Evolutionary conservation across 1,140 invertebrate species (phyloP).

Genomic region (Archivesica marissinica): DNA sequence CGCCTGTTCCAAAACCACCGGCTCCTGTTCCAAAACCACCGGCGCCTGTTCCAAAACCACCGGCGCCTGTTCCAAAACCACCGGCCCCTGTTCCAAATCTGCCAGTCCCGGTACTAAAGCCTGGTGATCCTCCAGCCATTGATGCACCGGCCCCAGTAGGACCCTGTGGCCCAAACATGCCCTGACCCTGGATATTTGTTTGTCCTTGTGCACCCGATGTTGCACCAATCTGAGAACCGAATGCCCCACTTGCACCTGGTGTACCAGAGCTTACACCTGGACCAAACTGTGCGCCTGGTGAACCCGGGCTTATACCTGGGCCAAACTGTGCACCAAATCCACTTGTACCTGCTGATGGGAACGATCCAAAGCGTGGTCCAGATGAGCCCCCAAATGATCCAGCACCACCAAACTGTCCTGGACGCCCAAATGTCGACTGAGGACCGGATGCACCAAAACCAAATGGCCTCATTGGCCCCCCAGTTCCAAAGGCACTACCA

Average conservation of each 20-base stretch:
- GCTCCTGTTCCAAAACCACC: not conserved
- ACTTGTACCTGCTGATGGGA: not conserved
- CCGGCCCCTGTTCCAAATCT: not conserved
- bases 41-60: slow-evolving; percentile 20
- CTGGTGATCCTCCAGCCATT: not conserved
- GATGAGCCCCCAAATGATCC: not conserved
- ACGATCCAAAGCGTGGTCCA: not conserved
- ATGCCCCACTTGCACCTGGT: not conserved
- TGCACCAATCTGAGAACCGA: not conserved
- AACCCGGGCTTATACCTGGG: not conserved
- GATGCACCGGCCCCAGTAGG: not conserved
- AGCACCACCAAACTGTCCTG: not conserved
- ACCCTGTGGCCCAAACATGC: slow-evolving; percentile 21
- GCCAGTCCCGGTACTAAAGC: not conserved
- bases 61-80: not conserved
- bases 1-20: not conserved
- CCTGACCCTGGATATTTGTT: not conserved
- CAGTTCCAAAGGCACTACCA: not conserved
- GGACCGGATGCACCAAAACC: not conserved
- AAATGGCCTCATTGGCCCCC: slow-evolving; percentile 10
- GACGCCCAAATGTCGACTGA: too few species aligned
- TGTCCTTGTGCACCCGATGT: not conserved
- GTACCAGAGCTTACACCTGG: not conserved
- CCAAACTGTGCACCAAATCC: not conserved
- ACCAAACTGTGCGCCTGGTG: not conserved